Evolutionary conservation across 2,888 invertebrate species (phyloP).

Genomic region (Protophormia terraenovae): DNA sequence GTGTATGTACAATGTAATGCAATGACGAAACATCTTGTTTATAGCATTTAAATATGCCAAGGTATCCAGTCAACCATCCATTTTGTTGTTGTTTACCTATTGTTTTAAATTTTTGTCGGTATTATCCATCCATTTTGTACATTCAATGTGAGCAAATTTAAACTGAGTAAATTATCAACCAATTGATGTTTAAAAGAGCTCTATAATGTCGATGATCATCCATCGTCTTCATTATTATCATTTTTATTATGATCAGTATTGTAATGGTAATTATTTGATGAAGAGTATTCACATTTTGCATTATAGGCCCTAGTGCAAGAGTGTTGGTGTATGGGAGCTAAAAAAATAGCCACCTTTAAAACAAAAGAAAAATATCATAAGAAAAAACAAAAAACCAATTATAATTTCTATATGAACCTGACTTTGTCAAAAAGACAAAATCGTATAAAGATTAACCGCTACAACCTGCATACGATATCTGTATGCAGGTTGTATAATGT

Average conservation of each 20-base stretch:
- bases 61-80: constrained; percentile 59
- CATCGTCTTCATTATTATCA: too few relatives aligned
- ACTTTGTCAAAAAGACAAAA: constrained; percentile 26
- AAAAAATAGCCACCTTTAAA: constrained; percentile 24
- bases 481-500: too few relatives aligned
- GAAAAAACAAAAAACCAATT: constrained; percentile 6
- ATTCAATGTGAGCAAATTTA: constrained; percentile 42
- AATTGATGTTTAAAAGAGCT: constrained; percentile 17
- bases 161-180: constrained; percentile 15
- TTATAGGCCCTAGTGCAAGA: not conserved
- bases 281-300: constrained; percentile 11
- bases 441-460: constrained; percentile 2
- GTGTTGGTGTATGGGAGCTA: not conserved
- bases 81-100: constrained; percentile 10
- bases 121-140: constrained; percentile 17
- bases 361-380: not conserved
- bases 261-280: constrained; percentile 6
- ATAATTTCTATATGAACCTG: constrained; percentile 34
- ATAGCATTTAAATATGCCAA: constrained; percentile 64
- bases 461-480: not conserved
- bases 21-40: constrained; percentile 57
- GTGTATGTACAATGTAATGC: constrained; percentile 7
- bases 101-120: not conserved
- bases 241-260: not conserved
- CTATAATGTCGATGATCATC: constrained; percentile 1